These are phyloP conservation scores for Palythoa heliodiscus DNA, from an alignment of 92 coral and sea anemone species.

Conservation along the genomic window DNA sequence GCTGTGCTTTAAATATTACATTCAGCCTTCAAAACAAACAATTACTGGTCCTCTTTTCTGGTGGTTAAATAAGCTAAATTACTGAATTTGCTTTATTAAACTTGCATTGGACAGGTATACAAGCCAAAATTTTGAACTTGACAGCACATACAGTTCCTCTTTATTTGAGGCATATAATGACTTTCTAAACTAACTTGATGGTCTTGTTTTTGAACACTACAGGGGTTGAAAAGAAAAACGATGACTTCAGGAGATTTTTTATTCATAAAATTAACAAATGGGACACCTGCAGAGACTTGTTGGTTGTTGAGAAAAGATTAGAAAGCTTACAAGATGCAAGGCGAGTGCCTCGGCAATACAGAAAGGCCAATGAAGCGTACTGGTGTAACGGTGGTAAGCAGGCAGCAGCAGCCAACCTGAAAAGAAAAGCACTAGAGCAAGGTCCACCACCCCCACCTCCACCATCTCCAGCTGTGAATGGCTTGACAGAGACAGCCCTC, in stretches of 20 bases:
- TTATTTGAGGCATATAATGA: neutral
- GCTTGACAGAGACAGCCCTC: neutral
- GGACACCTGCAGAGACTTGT: neutral
- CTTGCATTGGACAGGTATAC: neutral
- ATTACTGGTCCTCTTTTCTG: neutral
- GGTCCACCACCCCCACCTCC: neutral
- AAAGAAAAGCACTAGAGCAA: neutral
- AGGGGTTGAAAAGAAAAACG: slow-evolving; percentile 2
- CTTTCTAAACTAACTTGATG: neutral
- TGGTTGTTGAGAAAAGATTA: neutral
- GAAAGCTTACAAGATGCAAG: neutral
- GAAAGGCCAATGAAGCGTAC: neutral
- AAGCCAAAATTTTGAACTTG: neutral
- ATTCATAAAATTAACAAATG: neutral
- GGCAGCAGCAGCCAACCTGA: too few relatives aligned
- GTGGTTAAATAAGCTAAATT: neutral
- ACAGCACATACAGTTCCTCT: neutral
- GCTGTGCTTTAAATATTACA: neutral
- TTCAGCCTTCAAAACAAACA: neutral
- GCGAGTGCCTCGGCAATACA: neutral
- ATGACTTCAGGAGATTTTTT: neutral
- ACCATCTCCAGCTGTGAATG: neutral
- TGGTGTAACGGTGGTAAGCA: neutral
- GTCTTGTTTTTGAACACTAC: neutral
- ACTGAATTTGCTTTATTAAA: neutral